Percentiles rank a stretch among this genome's conserved stretches.
Evolutionary conservation across 2,888 invertebrate genomes (phyloP).

Genomic region (Glomeris marginata): DNA sequence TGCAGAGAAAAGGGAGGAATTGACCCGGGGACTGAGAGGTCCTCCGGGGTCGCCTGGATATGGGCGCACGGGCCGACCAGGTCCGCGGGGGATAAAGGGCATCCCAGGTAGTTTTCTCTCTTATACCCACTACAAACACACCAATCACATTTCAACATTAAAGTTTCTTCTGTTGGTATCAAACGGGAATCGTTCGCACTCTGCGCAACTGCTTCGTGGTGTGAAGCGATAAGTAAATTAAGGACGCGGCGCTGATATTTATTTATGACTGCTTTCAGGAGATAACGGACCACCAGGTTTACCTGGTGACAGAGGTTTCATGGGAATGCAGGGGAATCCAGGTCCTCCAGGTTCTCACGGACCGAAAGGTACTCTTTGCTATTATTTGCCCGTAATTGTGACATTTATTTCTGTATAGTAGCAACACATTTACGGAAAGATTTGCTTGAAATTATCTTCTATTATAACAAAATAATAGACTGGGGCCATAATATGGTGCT

Average conservation of each 20-base stretch:
- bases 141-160: too few species aligned
- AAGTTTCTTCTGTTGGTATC: too few species aligned
- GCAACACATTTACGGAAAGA: neutral
- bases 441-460: too few species aligned
- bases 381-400: slow-evolving; percentile 3
- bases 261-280: slow-evolving; percentile 33
- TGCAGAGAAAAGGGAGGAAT: slow-evolving; percentile 42
- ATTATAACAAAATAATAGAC: too few species aligned
- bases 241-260: neutral
- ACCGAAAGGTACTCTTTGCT: slow-evolving; percentile 45
- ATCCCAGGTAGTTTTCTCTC: slow-evolving; percentile 37
- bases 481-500: too few species aligned
- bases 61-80: slow-evolving; percentile 37
- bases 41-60: slow-evolving; percentile 49
- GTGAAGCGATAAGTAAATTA: neutral
- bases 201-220: too few species aligned
- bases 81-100: slow-evolving; percentile 40
- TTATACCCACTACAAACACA: neutral
- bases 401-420: neutral
- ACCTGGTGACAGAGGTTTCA: slow-evolving; percentile 47
- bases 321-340: slow-evolving; percentile 46
- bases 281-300: slow-evolving; percentile 49
- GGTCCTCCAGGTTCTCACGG: slow-evolving; percentile 47
- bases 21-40: slow-evolving; percentile 45
- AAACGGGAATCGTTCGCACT: too few species aligned